Evolutionary conservation across 2,888 invertebrate species (phyloP).

Genomic region (Argynnis bischoffii): DNA sequence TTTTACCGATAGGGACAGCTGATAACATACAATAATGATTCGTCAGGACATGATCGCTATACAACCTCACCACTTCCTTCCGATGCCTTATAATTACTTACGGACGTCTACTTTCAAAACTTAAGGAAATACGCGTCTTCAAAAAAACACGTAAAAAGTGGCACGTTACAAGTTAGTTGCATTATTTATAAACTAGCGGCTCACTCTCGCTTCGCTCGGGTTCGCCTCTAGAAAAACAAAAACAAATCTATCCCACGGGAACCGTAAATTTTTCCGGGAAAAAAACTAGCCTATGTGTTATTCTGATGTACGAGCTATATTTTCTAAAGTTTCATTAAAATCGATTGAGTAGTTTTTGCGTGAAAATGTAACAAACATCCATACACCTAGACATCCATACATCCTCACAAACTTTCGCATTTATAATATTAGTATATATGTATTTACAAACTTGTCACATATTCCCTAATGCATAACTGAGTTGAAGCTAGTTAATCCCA

Average conservation of each 20-base stretch:
- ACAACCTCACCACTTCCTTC: slow-evolving; percentile 75
- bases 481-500: slow-evolving; percentile 70
- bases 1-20: slow-evolving; percentile 7
- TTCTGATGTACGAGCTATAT: too few relatives aligned
- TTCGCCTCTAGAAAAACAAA: too few relatives aligned
- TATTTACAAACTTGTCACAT: slow-evolving; percentile 44
- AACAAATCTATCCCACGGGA: too few relatives aligned
- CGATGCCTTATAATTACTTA: slow-evolving; percentile 71
- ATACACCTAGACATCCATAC: too few relatives aligned
- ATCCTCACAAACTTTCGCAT: too few relatives aligned
- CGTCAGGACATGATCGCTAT: slow-evolving; percentile 65
- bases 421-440: too few relatives aligned
- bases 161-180: slow-evolving; percentile 33
- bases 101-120: slow-evolving; percentile 34
- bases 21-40: slow-evolving; percentile 61
- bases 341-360: too few relatives aligned
- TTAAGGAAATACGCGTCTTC: slow-evolving; percentile 25
- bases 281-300: too few relatives aligned
- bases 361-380: too few relatives aligned
- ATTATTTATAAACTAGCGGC: slow-evolving; percentile 39
- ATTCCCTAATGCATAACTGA: slow-evolving; percentile 58
- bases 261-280: too few relatives aligned
- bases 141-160: slow-evolving; percentile 15
- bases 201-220: slow-evolving; percentile 3
- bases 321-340: too few relatives aligned